phyloP scores from a whole-genome alignment of 2,797 vertebrate species.

The Centropyge bicolor region DNA sequence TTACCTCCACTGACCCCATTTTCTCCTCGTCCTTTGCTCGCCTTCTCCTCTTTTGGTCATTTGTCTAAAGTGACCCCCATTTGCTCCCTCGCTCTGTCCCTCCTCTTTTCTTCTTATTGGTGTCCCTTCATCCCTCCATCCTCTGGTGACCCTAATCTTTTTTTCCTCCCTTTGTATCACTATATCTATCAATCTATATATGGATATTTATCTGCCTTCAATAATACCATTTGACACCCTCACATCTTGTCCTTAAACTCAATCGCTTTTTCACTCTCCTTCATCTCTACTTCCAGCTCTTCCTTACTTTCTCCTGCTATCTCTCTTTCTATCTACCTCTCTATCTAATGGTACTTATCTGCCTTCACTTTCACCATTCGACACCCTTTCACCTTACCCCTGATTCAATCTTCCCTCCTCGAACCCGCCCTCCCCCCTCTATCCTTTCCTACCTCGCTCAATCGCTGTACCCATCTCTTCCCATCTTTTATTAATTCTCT shows the following conservation, averaged over 20 bases:
- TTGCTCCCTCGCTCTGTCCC: constrained; percentile 27
- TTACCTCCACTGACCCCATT: constrained; percentile 67
- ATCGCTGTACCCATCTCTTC: constrained; percentile 15
- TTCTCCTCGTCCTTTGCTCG: constrained; percentile 52
- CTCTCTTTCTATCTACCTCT: constrained; percentile 52
- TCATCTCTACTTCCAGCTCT: constrained; percentile 24
- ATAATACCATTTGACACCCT: constrained; percentile 45
- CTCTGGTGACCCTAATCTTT: constrained; percentile 34
- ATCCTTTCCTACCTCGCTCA: constrained; percentile 6
- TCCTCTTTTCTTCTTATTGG: constrained; percentile 24
- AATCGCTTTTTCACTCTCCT: constrained; percentile 46
- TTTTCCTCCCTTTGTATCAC: constrained; percentile 1
- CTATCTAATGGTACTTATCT: constrained; percentile 61
- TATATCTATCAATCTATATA: constrained; percentile 32
- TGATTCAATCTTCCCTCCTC: constrained; percentile 68
- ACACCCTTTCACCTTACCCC: constrained; percentile 66
- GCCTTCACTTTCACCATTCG: constrained; percentile 59
- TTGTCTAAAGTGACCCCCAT: constrained; percentile 57
- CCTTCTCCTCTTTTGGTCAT: constrained; percentile 49
- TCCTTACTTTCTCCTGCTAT: constrained; percentile 17
- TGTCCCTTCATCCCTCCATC: constrained; percentile 24
- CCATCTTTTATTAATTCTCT: constrained; percentile 18
- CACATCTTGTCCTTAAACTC: constrained; percentile 62
- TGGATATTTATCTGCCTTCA: constrained; percentile 60
- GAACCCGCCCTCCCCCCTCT: background rate